Conservation (phyloP, 2,888 invertebrate genomes). For the Myopa tessellatipennis region DNA sequence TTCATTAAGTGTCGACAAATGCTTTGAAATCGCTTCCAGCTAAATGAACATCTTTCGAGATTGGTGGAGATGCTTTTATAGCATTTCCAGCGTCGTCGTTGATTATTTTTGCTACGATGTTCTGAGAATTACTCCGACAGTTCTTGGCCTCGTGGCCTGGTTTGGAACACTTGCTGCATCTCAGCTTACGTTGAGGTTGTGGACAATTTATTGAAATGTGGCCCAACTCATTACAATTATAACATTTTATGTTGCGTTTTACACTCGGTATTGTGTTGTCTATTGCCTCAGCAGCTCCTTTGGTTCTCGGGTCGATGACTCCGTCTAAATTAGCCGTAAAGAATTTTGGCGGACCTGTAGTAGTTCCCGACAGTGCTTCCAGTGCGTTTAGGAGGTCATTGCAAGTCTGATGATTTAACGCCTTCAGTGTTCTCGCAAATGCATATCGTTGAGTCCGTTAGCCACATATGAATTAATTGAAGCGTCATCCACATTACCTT, state of each 20-base stretch:
- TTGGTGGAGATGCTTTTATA: neutral
- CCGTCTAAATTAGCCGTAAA: no score
- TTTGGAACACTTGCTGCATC: slow-evolving; percentile 2
- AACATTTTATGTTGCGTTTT: no score
- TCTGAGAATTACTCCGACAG: neutral
- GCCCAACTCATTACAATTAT: neutral
- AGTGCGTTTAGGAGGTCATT: neutral
- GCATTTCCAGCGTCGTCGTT: neutral
- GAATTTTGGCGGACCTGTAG: neutral
- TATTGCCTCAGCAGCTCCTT: no score
- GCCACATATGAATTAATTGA: slow-evolving; percentile 31
- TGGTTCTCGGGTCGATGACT: no score
- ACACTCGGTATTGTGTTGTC: no score
- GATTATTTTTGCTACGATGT: neutral
- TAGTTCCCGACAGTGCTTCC: slow-evolving; percentile 25
- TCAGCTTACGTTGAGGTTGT: neutral
- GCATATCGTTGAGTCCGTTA: slow-evolving; percentile 6
- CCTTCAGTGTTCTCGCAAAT: neutral
- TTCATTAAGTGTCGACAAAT: slow-evolving; percentile 1
- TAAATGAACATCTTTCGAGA: neutral
- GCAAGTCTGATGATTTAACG: slow-evolving; percentile 6
- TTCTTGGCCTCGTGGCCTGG: neutral
- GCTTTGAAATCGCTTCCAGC: neutral
- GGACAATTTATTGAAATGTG: slow-evolving; percentile 22
- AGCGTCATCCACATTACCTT: slow-evolving; percentile 23